Evolutionary conservation across 2,888 invertebrate species (phyloP), one percentile per base, ranked within the genome.

Genomic region (Phaedon cochleariae): DNA sequence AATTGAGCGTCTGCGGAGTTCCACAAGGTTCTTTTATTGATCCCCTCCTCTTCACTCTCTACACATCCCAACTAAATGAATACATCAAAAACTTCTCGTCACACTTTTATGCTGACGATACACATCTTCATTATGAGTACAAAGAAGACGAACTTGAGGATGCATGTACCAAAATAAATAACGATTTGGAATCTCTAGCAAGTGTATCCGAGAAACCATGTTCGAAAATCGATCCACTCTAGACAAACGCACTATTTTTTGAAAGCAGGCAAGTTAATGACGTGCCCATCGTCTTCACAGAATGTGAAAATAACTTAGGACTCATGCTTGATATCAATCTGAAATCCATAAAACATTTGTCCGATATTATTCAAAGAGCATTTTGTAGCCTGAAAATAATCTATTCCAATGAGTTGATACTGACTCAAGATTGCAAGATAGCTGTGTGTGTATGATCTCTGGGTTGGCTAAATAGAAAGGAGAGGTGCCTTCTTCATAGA

Each of bases 371-470:
- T 15, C 52, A n/a, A n/a, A n/a, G n/a, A n/a, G n/a, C n/a, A n/a
- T n/a, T n/a, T n/a, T n/a, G n/a, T n/a, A n/a, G n/a, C n/a, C 22
- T 53, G 26, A 53, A 53, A 53, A 29, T 53, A 7, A 53, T 53
- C 31, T 31, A 53, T 12, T 21, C 31, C 6, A 53, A 41, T n/a
- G 9, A 37, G 18, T 34, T 34, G 37, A 20, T 41, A 41, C n/a
- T 54, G 4, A 1, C 34, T 41, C n/a, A 20, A 37, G 34, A 37
- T 18, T 9, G 37, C 12, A 54, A 37, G 37, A 54, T 7, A 17
- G 37, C 20, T 3, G 10, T 54, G 18, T 34, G 53, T 17, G 31
- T 21, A 12, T 37, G 6, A 20, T 22, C 22, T 1, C 4, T 57
- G 29, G 57, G 45, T 21, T 41, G 22, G 22, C 26, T 41, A 4